Evolutionary conservation across 1,140 invertebrate species (phyloP), one percentile per base, ranked within the genome.

Genomic region (Rhyzopertha dominica): DNA sequence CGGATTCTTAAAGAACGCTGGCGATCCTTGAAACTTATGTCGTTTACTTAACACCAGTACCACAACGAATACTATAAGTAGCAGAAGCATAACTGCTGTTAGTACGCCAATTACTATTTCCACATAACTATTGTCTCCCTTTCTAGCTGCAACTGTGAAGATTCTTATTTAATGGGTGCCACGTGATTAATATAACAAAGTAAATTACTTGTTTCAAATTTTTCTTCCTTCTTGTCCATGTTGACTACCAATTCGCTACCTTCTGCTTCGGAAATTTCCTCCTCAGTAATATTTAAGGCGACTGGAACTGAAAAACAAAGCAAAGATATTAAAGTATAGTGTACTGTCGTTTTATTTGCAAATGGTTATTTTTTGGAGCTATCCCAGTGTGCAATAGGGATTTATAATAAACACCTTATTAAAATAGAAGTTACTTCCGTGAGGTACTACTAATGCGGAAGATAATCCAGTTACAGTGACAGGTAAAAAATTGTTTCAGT

Each of bases 91-190:
- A 43, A 85, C 75, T 17, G 82, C 83, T 23, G 80, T 84, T 39
- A 86, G 63, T 5, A 83, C 80, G 16, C 83, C 84, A 48, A 86
- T 84, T 36, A 86, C 69, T 38, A 84, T 75, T 56, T 84, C 83
- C 24, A 84, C 77, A 59, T 80, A 78, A 41, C 79, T 74, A 49
- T 82, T 74, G 45, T 74, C 73, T 41, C 76, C 76, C 59, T 77
- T 73, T 34, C 72, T 61, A 10, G 77, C 77, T 49, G 76, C 74
- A 59, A 80, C 78, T 81, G 58, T 43, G 63, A 63, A 13, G 30
- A 31, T 5, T 13, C 30, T 4, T 17, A 32, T 32, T 13, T 13
- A 14, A 8, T 13, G 30, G 3, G 10, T 8, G 9, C 30, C 30
- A 9, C 19, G 17, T 7, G 12, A 12, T 8, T 18, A 13, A 32